A percentile compares a stretch with the other conserved stretches of the same genome.
Evolutionary conservation across 2,888 invertebrate species (phyloP).

Genomic region (Tetanocera ferruginea): DNA sequence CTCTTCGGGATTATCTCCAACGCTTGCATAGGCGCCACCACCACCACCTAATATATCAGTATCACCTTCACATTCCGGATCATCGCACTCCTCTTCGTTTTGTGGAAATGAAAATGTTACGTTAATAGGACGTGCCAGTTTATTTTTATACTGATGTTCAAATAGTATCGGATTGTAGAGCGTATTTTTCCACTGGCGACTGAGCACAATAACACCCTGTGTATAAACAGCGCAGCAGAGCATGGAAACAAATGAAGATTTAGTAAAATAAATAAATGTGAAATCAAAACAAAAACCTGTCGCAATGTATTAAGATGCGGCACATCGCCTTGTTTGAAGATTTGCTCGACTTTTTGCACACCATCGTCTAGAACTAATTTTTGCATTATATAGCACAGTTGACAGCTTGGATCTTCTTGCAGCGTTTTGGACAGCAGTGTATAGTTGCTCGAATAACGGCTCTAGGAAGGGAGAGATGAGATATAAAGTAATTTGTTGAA

Average conservation of each 20-base stretch:
- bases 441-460: slow-evolving; percentile 86
- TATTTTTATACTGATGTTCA: slow-evolving; percentile 90
- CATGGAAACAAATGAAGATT: not conserved
- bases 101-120: slow-evolving; percentile 91
- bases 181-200: slow-evolving; percentile 97
- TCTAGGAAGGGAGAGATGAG: slow-evolving; percentile 72
- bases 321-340: slow-evolving; percentile 85
- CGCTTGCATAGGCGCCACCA: slow-evolving; percentile 61
- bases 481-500: not conserved
- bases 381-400: slow-evolving; percentile 89
- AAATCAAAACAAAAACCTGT: slow-evolving; percentile 74
- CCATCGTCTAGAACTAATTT: slow-evolving; percentile 86
- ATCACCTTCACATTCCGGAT: slow-evolving; percentile 68
- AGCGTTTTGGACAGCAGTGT: slow-evolving; percentile 90
- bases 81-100: slow-evolving; percentile 76
- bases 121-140: slow-evolving; percentile 85
- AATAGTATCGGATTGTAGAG: slow-evolving; percentile 92
- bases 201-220: slow-evolving; percentile 94
- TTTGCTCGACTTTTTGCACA: slow-evolving; percentile 83
- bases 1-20: slow-evolving; percentile 69
- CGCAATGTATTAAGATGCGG: slow-evolving; percentile 90
- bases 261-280: not conserved
- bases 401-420: slow-evolving; percentile 96
- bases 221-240: not conserved
- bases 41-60: slow-evolving; percentile 56